Base-by-base conservation (phyloP, 1,140 invertebrate genomes). In the Drosophila virilis region DNA sequence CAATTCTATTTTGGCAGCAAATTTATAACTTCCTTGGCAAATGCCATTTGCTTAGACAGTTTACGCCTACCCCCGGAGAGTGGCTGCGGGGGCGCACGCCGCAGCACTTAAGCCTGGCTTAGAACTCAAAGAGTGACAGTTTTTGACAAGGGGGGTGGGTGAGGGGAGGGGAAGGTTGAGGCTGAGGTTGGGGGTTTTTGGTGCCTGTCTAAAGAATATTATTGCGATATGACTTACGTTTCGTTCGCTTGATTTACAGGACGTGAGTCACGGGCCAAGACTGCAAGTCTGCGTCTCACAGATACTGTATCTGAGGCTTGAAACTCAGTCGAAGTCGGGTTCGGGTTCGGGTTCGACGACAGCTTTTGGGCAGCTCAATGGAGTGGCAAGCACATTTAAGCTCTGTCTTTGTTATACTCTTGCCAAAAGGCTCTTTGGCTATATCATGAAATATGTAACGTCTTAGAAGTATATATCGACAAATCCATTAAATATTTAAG, bases 11-110 rank as follows among this genome's bases (percentile, higher is more conserved):
- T 86, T 86, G 83, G 80, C 84, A 80, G 70, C 70, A 80, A 77
- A 88, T 88, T 88, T 88, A 88, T 88, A 89, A 88, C 84, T 88
- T 88, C 84, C 84, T 88, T 88, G 83, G 64, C 67, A 70, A 84
- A 85, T 85, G 81, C 69, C 82, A 86, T 83, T 86, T 76, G 70
- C 45, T 86, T 83, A 83, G 83, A 69, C 83, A 83, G 80, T 88
- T 89, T 79, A 86, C 83, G 83, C 84, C 83, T 78, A 86, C 83
- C 72, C 75, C 60, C 32, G 22, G n/a, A 52, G 35, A 50, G 58
- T 62, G 51, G 46, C 51, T 60, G 61, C 68, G 82, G 67, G 71
- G 75, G 74, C 46, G 77, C 43, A 50, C 45, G 12, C 12, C 22
- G 28, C 38, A 33, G 60, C 82, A 79, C 83, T 83, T 86, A 86